Evolutionary conservation across 2,888 invertebrate species (phyloP), one percentile per base, ranked within the genome.

Genomic region (Lampropteryx suffumata): DNA sequence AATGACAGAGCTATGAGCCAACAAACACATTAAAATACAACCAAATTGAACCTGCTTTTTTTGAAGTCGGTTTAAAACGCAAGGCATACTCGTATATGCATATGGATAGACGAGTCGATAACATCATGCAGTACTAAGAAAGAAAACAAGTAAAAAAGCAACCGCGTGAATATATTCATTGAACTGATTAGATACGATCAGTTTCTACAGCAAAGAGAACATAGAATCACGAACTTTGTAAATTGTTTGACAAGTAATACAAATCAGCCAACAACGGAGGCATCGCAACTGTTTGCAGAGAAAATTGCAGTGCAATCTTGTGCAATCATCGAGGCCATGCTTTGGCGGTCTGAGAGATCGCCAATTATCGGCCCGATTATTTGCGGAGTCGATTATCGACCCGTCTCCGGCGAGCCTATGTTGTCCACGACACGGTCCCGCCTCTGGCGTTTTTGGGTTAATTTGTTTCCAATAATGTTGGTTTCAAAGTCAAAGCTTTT

Each of bases 251-350:
- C 60, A 65, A 67, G 61, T 52, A 53, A 59, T 64, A 66, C 61
- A 61, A 47, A 50, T 42, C 51, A 45, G 55, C 50, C 40, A 47
- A 52, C 52, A 53, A 39, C 55, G 43, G 54, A 64, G 52, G 55
- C 61, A 57, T 51, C 39, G 48, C 61, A 65, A 67, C 65, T 69
- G 70, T 73, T 73, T 67, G 72, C 61, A 68, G 63, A 60, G 64
- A 66, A 79, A 83, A 83, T 86, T 81, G 74, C 65, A 66, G 66
- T 67, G 78, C 77, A 84, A 84, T 84, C 73, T 79, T 71, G 64
- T 64, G 72, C 76, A 81, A 83, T 82, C 79, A 78, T 65, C 61
- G 59, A 62, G 61, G 55, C 64, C 62, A 59, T 49, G 64, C 66
- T 64, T 69, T 64, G 62, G 57, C 62, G 68, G 64, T 59, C 53